phyloP scores from a whole-genome alignment of 1,140 invertebrate genomes.

The Pseudobourletiella spinata region DNA sequence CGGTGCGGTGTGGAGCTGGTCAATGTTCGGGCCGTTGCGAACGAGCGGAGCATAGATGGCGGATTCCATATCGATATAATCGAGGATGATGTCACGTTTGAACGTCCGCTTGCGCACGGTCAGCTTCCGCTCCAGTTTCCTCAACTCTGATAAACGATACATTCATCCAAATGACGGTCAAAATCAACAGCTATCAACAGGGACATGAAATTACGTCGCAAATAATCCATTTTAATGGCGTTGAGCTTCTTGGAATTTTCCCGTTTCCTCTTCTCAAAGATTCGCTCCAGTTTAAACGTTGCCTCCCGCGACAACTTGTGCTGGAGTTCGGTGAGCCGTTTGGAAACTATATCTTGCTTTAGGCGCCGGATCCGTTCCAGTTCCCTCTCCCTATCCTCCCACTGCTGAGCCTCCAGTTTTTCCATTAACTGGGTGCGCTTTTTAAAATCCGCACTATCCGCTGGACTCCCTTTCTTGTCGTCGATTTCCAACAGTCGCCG shows the following conservation, averaged over 20 bases:
- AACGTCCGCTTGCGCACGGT: neutral
- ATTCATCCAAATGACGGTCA: no score
- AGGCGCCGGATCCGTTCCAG: conserved; percentile 23
- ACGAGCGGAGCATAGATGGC: conserved; percentile 47
- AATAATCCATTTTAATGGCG: neutral
- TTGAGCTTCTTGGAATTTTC: conserved; percentile 8
- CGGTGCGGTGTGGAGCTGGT: conserved; percentile 7
- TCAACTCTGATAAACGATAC: conserved; percentile 15
- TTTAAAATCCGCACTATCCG: conserved; percentile 43
- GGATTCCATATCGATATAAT: conserved; percentile 44
- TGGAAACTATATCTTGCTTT: conserved; percentile 35
- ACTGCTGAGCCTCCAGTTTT: conserved; percentile 55
- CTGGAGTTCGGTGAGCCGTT: conserved; percentile 37
- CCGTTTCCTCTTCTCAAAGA: conserved; percentile 14
- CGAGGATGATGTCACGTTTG: conserved; percentile 40
- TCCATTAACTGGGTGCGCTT: conserved; percentile 49
- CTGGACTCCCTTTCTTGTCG: conserved; percentile 43
- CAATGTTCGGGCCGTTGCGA: conserved; percentile 40
- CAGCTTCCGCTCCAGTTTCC: conserved; percentile 26
- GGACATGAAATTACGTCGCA: no score
- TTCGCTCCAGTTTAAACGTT: conserved; percentile 14
- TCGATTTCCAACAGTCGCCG: conserved; percentile 50
- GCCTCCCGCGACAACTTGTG: conserved; percentile 13
- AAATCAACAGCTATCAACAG: no score
- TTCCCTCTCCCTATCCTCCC: conserved; percentile 50